phyloP scores from a whole-genome alignment of 1,140 invertebrate species.

The Drosophila funebris region DNA sequence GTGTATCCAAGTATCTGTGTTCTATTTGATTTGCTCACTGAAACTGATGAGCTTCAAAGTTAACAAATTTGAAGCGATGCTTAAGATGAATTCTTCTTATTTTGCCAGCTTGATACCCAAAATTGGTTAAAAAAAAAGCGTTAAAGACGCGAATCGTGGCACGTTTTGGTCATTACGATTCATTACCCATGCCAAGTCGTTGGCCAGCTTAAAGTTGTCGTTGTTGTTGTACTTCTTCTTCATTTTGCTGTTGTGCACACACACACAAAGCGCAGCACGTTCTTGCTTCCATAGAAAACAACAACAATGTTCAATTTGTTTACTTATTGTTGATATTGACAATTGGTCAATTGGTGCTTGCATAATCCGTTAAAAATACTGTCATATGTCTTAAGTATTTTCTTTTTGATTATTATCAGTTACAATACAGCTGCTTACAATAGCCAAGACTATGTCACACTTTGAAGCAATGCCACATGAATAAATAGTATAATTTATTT shows the following conservation, averaged over 20 bases:
- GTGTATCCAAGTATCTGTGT: constrained; percentile 51
- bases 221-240: constrained; percentile 24
- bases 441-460: constrained; percentile 45
- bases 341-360: constrained; percentile 46
- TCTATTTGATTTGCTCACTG: constrained; percentile 62
- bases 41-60: constrained; percentile 38
- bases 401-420: background rate
- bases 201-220: constrained; percentile 29
- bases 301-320: constrained; percentile 26
- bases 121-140: constrained; percentile 25
- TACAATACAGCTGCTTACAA: constrained; percentile 39
- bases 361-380: constrained; percentile 34
- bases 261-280: constrained; percentile 41
- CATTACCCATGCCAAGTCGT: constrained; percentile 53
- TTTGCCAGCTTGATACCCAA: constrained; percentile 22
- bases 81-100: constrained; percentile 13
- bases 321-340: constrained; percentile 26
- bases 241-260: constrained; percentile 29
- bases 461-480: too few relatives aligned
- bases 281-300: constrained; percentile 48
- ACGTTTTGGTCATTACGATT: constrained; percentile 74
- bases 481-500: too few relatives aligned
- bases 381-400: background rate
- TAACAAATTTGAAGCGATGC: constrained; percentile 8
- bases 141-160: constrained; percentile 58